Percentiles rank a stretch among this genome's conserved stretches.
Evolutionary conservation across 2,113 vertebrate species (phyloP).

Genomic region (Rhinoderma darwinii): DNA sequence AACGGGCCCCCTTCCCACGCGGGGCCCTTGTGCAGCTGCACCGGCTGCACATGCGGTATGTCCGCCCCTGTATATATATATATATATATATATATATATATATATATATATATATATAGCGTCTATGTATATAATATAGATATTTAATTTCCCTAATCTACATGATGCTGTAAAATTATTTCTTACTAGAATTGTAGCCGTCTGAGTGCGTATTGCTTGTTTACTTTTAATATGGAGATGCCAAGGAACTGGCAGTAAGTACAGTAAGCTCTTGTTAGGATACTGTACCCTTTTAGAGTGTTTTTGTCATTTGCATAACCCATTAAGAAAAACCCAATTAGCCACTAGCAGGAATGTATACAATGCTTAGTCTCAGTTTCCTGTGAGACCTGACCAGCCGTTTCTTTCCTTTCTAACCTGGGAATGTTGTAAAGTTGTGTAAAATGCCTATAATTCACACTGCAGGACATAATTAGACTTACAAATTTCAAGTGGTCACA

Average conservation of each 20-base stretch:
- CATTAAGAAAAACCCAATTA: not conserved
- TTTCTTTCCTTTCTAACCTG: slow-evolving; percentile 37
- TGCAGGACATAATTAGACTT: slow-evolving; percentile 39
- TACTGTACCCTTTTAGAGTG: slow-evolving; percentile 36
- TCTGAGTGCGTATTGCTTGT: not conserved
- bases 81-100: too few relatives aligned
- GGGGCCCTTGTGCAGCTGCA: too few relatives aligned
- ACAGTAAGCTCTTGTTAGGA: slow-evolving; percentile 28
- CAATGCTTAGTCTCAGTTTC: slow-evolving; percentile 25
- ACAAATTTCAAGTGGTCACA: slow-evolving; percentile 39
- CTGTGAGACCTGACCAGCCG: slow-evolving; percentile 6
- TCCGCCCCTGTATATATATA: too few relatives aligned
- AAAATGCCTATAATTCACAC: slow-evolving; percentile 48
- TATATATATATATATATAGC: not conserved
- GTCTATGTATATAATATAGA: not conserved
- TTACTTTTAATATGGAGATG: slow-evolving; percentile 9
- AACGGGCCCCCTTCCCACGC: too few relatives aligned
- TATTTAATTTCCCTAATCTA: not conserved
- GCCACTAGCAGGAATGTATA: not conserved
- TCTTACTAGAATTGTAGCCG: not conserved
- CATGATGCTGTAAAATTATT: slow-evolving; percentile 5
- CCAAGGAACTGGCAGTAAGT: not conserved
- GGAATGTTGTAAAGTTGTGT: slow-evolving; percentile 53
- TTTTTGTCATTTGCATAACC: slow-evolving; percentile 19
- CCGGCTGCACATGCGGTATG: too few relatives aligned